Conservation (phyloP, 2,888 invertebrate species). For the Nemotelus nigrinus region DNA sequence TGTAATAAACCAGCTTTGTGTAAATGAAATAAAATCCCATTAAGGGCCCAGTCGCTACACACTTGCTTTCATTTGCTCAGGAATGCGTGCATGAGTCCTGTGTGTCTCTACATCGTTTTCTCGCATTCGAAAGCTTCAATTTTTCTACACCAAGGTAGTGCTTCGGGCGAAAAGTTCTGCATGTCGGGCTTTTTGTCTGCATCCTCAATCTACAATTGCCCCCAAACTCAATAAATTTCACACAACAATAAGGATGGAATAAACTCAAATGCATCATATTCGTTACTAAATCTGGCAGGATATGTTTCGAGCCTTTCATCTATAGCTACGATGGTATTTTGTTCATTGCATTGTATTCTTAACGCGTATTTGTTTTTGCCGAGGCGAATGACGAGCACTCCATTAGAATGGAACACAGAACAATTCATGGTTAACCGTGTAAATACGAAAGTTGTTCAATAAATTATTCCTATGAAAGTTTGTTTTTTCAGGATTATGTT, state of each 20-base stretch:
- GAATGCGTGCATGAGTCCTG: slow-evolving; percentile 15
- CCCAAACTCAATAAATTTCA: not conserved
- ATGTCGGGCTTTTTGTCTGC: too few relatives aligned
- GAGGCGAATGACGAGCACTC: not conserved
- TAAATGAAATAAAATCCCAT: slow-evolving; percentile 39
- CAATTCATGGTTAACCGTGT: not conserved
- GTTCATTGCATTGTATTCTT: slow-evolving; percentile 6
- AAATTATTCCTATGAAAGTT: slow-evolving; percentile 19
- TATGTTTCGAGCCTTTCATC: not conserved
- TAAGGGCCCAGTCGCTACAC: slow-evolving; percentile 28
- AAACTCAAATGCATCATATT: slow-evolving; percentile 27
- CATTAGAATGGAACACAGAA: not conserved
- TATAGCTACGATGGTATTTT: not conserved
- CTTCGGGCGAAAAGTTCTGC: not conserved
- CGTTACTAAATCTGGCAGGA: not conserved
- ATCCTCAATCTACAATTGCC: not conserved
- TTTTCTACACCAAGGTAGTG: not conserved
- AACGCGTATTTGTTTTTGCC: slow-evolving; percentile 10
- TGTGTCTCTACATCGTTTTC: slow-evolving; percentile 9
- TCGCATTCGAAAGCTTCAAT: not conserved
- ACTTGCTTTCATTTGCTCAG: slow-evolving; percentile 33
- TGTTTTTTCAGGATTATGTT: too few relatives aligned
- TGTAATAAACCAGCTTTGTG: slow-evolving; percentile 32
- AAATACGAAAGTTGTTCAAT: slow-evolving; percentile 22
- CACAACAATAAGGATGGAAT: slow-evolving; percentile 25